Base-by-base conservation (phyloP, 2,113 vertebrate genomes). In the Colius striatus region DNA sequence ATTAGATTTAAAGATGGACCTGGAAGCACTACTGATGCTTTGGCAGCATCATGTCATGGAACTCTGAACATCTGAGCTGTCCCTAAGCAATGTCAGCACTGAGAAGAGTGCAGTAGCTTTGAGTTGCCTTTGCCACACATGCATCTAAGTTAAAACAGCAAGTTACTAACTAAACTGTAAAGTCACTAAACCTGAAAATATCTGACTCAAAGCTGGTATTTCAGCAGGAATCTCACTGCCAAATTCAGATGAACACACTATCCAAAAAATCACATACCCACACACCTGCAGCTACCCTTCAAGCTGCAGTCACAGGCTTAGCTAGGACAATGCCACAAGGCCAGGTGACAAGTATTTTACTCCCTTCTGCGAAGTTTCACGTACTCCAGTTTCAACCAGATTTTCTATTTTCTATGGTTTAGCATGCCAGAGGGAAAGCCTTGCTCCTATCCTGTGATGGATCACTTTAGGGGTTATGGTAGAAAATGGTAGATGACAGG, bases 81-180 rank as follows among this genome's bases (percentile, higher is more conserved):
- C 30, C 51, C 65, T 18, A 25, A 62, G 34, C 11, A 25, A 25
- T 11, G 32, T 43, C 72, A 72, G 47, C 0, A 1, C 47, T 38
- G 23, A 62, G 51, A 21, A 68, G 10, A 54, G 5, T 10, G 15
- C 27, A 25, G 66, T 8, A 78, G 60, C 41, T 91, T 92, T 87
- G 73, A 87, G 55, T 58, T 88, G 94, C 41, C 94, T 67, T 60
- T 65, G 87, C 89, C 87, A 85, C 71, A 89, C 55, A 58, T 16
- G 38, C 0, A 1, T 34, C 68, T 3, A 1, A 92, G 60, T 90
- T 88, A 77, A 94, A 95, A 71, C 48, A 67, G 90, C n/a, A 95
- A 88, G 81, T 89, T 84, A 92, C 84, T 75, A 93, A 84, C 92
- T 91, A 94, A 92, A 86, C 75, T 76, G 30, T 83, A 88, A 90